A percentile compares a stretch with the other conserved stretches of the same genome.
phyloP scores from a whole-genome alignment of 2,888 invertebrate species.

The Uropetala carovei region DNA sequence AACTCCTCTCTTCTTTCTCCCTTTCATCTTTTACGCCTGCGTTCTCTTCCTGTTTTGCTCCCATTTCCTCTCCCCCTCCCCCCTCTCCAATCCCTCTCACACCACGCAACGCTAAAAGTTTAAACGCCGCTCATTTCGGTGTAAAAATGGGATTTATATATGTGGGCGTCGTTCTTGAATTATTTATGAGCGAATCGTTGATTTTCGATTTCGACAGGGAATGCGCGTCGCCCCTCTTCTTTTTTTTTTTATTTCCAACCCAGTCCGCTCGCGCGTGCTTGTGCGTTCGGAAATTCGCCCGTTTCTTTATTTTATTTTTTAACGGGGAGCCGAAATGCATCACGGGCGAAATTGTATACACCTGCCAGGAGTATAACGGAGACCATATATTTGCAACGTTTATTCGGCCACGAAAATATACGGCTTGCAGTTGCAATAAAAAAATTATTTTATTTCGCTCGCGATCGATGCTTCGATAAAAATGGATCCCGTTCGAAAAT shows the following conservation, averaged over 20 bases:
- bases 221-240: not conserved
- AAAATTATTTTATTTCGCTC: not conserved
- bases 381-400: not conserved
- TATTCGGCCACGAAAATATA: not conserved
- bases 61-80: not conserved
- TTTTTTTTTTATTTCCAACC: not conserved
- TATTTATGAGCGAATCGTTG: slow-evolving; percentile 24
- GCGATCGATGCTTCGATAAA: not conserved
- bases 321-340: not conserved
- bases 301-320: not conserved
- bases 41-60: not conserved
- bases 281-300: not conserved
- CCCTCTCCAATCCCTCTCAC: too few species aligned
- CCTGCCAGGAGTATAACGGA: not conserved
- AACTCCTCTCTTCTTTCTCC: not conserved
- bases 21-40: not conserved
- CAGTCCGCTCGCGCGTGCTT: not conserved
- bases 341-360: slow-evolving; percentile 12
- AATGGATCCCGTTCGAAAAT: not conserved
- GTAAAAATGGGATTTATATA: slow-evolving; percentile 29
- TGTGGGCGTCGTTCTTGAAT: slow-evolving; percentile 1
- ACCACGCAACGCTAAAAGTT: not conserved
- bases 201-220: slow-evolving; percentile 19
- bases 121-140: slow-evolving; percentile 4
- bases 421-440: not conserved